phyloP scores from a whole-genome alignment of 2,888 invertebrate species.

The Cenopis cana region DNA sequence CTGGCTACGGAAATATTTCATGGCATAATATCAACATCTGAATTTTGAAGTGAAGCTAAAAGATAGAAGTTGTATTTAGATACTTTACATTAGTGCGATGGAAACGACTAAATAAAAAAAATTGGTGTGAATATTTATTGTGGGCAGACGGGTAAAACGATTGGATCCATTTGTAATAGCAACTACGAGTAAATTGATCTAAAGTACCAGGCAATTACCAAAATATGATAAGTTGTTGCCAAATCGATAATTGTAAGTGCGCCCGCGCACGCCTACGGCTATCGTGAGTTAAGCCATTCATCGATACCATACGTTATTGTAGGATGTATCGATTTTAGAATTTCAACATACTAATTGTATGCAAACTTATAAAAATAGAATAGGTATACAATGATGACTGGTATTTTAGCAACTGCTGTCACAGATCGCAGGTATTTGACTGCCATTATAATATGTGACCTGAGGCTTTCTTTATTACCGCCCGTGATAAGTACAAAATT shows the following conservation, averaged over 20 bases:
- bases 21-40: background rate
- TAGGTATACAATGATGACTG: background rate
- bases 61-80: background rate
- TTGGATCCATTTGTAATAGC: constrained; percentile 6
- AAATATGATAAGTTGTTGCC: constrained; percentile 28
- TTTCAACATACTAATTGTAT: constrained; percentile 19
- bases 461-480: too few species aligned
- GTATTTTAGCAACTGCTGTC: background rate
- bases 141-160: background rate
- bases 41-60: background rate
- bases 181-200: constrained; percentile 3
- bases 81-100: background rate
- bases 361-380: constrained; percentile 9
- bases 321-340: constrained; percentile 23
- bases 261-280: constrained; percentile 53
- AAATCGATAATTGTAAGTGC: constrained; percentile 56
- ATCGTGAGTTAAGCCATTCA: constrained; percentile 32
- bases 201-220: constrained; percentile 15
- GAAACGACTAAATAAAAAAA: too few species aligned
- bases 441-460: too few species aligned
- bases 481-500: too few species aligned
- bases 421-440: too few species aligned
- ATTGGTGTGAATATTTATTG: too few species aligned
- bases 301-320: constrained; percentile 11
- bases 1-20: background rate